Base-by-base conservation (phyloP, 2,113 vertebrate species). In the Petromus typicus region DNA sequence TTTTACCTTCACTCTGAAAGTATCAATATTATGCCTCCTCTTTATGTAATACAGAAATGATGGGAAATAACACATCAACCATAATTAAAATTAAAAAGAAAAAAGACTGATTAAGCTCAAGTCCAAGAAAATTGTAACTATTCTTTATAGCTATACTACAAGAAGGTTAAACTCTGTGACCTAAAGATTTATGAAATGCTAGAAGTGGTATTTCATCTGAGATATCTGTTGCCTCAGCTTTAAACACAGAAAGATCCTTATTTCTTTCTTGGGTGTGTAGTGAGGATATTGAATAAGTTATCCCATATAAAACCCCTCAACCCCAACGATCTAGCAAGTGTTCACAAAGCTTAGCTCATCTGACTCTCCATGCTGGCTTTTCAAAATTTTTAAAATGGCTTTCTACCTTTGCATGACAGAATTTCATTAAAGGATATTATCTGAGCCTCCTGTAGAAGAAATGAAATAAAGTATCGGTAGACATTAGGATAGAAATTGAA, bases 251-350 rank as follows among this genome's bases (percentile, higher is more conserved):
- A 80, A 43, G 82, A 25, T 56, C 12, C 13, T 32, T 11, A 63
- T 14, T 88, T n/a, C 20, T 0, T 81, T 43, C 10, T 9, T 81
- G 3, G 0, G 40, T 54, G 23, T 86, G 18, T 2, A 64, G n/a
- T 67, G 10, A 56, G 20, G n/a, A 25, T 16, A 40, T 30, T 63
- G 75, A 79, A 71, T 83, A 37, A 81, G 9, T 85, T 43, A 69
- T 85, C 45, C 9, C 32, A 91, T 76, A 57, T 16, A 80, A 93
- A 97, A 23, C 7, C 34, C 16, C 61, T 40, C n/a, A 56, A 96
- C 66, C 8, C 89, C 25, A 2, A 51, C 45, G 11, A 76, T 76
- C n/a, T 64, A 82, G 17, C 32, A 78, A 86, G 32, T 59, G 9
- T 86, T 82, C 45, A 79, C 48, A 67, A 88, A 64, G 3, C 2